phyloP scores from a whole-genome alignment of 2,113 vertebrate species.

The Stigmatopora argus region DNA sequence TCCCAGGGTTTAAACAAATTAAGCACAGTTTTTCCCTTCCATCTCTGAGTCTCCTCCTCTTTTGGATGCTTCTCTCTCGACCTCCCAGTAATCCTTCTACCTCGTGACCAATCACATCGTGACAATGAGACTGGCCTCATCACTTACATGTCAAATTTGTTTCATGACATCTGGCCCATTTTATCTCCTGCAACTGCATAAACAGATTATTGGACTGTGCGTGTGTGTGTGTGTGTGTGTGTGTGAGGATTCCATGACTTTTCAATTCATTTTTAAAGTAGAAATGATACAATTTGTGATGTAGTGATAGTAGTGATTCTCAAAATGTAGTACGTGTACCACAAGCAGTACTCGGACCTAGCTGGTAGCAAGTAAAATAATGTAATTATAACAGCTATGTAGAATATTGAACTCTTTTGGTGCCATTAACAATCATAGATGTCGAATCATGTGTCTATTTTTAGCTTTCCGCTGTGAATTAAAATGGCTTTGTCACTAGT shows the following conservation, averaged over 20 bases:
- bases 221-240: neutral
- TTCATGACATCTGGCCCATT: constrained; percentile 21
- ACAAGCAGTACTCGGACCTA: too few relatives aligned
- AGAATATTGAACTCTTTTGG: too few relatives aligned
- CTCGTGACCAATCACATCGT: constrained; percentile 3
- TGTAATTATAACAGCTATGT: too few relatives aligned
- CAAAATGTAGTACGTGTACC: too few relatives aligned
- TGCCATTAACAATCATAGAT: too few relatives aligned
- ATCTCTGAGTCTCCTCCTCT: constrained; percentile 15
- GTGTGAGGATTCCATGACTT: neutral
- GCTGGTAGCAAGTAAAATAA: too few relatives aligned
- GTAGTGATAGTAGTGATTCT: too few relatives aligned
- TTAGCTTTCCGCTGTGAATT: too few relatives aligned
- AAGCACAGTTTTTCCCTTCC: constrained; percentile 48
- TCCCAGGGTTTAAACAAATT: constrained; percentile 65
- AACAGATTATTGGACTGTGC: constrained; percentile 26
- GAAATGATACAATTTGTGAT: too few relatives aligned
- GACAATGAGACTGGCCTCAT: neutral
- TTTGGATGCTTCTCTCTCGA: neutral
- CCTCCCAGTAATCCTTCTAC: constrained; percentile 3
- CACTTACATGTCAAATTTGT: constrained; percentile 13
- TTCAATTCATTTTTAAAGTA: neutral
- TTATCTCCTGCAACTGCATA: constrained; percentile 7
- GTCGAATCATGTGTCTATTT: too few relatives aligned
- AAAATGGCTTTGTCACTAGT: too few relatives aligned